These are phyloP conservation scores for Cryptophagus acutangulus DNA, from an alignment of 2,888 invertebrate genomes.

Conservation along the genomic window DNA sequence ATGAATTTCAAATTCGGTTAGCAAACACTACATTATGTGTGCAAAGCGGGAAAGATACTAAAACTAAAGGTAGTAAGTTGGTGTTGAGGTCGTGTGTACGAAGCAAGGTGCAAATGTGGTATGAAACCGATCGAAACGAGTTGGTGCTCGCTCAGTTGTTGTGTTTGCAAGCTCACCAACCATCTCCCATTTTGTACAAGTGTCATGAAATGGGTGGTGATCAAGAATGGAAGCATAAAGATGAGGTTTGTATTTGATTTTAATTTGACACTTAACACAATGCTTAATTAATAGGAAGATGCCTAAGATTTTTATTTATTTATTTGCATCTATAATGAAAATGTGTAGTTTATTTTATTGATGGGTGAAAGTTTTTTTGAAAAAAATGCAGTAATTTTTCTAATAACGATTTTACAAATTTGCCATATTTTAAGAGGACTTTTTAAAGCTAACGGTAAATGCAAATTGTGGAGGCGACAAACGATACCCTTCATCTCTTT, in stretches of 20 bases:
- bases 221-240: constrained; percentile 88
- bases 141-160: constrained; percentile 76
- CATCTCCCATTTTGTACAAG: constrained; percentile 70
- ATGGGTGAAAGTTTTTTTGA: too few species aligned
- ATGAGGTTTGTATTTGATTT: constrained; percentile 53
- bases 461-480: too few species aligned
- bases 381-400: too few species aligned
- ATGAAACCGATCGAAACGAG: constrained; percentile 77
- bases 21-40: constrained; percentile 70
- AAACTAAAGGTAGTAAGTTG: constrained; percentile 71
- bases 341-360: too few species aligned
- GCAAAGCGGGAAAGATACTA: constrained; percentile 70
- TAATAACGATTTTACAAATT: too few species aligned
- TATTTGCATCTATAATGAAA: too few species aligned
- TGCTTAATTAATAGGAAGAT: not conserved
- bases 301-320: too few species aligned
- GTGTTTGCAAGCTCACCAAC: constrained; percentile 73
- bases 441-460: too few species aligned
- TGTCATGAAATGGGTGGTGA: constrained; percentile 89
- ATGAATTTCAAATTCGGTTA: constrained; percentile 65
- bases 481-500: too few species aligned
- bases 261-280: constrained; percentile 37
- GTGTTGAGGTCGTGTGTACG: constrained; percentile 66
- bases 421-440: too few species aligned
- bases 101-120: constrained; percentile 76